A percentile compares a stretch with the other conserved stretches of the same genome.
Conservation (phyloP, 2,113 vertebrate species). For the Paratilapia polleni region DNA sequence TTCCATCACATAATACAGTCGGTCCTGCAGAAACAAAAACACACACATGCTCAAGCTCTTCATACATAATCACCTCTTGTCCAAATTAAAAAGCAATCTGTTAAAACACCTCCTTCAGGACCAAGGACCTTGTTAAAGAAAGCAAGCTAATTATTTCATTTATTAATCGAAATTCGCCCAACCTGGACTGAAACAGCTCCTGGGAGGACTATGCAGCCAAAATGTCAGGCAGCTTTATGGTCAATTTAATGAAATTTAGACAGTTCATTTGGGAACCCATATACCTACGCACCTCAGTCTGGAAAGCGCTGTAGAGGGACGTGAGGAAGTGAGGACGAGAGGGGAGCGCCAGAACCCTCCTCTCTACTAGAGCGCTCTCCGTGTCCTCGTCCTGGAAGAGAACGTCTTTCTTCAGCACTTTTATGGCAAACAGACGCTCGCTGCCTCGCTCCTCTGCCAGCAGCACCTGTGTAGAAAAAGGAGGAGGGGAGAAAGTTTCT, state of each 20-base stretch:
- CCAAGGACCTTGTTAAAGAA: slow-evolving; percentile 67
- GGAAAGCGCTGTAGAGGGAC: slow-evolving; percentile 89
- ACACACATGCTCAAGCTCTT: neutral
- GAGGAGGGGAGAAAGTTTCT: neutral
- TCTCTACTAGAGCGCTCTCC: slow-evolving; percentile 92
- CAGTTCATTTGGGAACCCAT: slow-evolving; percentile 10
- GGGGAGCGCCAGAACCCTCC: slow-evolving; percentile 86
- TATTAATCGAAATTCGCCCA: slow-evolving; percentile 58
- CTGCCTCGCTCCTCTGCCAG: slow-evolving; percentile 88
- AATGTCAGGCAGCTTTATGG: slow-evolving; percentile 48
- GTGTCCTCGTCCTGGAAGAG: slow-evolving; percentile 93
- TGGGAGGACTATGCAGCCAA: slow-evolving; percentile 28
- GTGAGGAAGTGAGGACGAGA: slow-evolving; percentile 91
- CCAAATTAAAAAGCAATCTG: slow-evolving; percentile 70
- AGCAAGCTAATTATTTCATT: slow-evolving; percentile 65
- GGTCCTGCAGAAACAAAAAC: slow-evolving; percentile 81
- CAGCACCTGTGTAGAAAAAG: slow-evolving; percentile 81
- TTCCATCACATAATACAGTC: slow-evolving; percentile 94
- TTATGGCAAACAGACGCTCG: slow-evolving; percentile 88
- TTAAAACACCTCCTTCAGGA: slow-evolving; percentile 61
- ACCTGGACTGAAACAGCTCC: slow-evolving; percentile 43
- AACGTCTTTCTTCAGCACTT: slow-evolving; percentile 93
- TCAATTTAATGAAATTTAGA: slow-evolving; percentile 44
- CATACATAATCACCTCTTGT: slow-evolving; percentile 48
- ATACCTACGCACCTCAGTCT: slow-evolving; percentile 83